phyloP scores from a whole-genome alignment of 1,140 invertebrate species.

The Drosophila dunni region DNA sequence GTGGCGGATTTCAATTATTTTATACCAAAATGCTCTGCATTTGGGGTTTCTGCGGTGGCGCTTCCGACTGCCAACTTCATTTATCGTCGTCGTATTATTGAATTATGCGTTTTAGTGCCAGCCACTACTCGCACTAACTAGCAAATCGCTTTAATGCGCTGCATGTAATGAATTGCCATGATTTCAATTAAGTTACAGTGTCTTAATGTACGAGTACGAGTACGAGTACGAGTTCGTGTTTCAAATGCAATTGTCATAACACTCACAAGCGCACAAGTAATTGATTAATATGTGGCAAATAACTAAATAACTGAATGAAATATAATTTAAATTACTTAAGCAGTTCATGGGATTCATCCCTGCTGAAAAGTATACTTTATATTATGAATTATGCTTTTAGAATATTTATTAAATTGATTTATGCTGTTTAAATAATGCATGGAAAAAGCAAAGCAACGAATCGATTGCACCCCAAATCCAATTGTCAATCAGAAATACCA shows the following conservation, averaged over 20 bases:
- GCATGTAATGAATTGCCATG: conserved; percentile 45
- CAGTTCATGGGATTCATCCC: no score
- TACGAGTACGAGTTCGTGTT: neutral
- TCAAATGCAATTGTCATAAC: neutral
- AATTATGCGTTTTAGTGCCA: conserved; percentile 67
- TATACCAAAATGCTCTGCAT: conserved; percentile 62
- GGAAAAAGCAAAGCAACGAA: conserved; percentile 5
- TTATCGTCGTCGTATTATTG: conserved; percentile 69
- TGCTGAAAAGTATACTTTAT: no score
- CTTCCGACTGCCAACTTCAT: conserved; percentile 54
- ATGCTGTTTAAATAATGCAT: neutral
- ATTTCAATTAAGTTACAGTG: conserved; percentile 30
- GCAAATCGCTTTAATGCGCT: conserved; percentile 37
- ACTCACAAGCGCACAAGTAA: neutral
- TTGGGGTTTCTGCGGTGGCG: conserved; percentile 50
- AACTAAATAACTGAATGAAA: neutral
- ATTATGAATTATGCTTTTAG: no score
- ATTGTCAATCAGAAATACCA: conserved; percentile 56
- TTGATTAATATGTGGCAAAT: neutral
- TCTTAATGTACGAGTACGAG: neutral
- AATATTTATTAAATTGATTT: no score
- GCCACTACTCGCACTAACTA: conserved; percentile 20
- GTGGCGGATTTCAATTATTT: conserved; percentile 65
- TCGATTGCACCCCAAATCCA: conserved; percentile 18
- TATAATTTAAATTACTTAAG: no score